Evolutionary conservation across 2,113 vertebrate genomes (phyloP).

Genomic region (Bucco capensis): DNA sequence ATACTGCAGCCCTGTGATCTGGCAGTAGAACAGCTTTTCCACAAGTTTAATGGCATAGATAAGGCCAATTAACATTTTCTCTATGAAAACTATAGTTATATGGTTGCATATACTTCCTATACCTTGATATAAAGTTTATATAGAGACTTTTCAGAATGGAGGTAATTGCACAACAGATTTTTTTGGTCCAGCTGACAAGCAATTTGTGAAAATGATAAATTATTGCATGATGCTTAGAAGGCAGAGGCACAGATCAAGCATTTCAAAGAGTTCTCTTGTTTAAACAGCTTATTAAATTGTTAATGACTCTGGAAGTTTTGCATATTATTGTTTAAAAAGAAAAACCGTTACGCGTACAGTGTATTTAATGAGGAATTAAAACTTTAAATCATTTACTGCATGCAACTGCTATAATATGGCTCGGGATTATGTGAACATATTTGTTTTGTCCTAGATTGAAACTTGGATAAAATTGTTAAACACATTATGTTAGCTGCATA

Average conservation of each 20-base stretch:
- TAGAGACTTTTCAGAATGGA: neutral
- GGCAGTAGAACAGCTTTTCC: neutral
- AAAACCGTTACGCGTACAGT: conserved; percentile 59
- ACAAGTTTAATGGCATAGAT: neutral
- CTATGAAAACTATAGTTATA: neutral
- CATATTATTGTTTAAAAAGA: conserved; percentile 68
- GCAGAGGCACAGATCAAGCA: conserved; percentile 40
- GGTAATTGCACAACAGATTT: neutral
- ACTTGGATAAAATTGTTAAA: conserved; percentile 61
- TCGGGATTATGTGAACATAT: conserved; percentile 66
- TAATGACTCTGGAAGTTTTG: conserved; percentile 66
- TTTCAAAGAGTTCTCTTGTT: conserved; percentile 60
- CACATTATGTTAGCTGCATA: conserved; percentile 38
- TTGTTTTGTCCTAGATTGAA: conserved; percentile 72
- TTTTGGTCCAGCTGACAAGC: conserved; percentile 1
- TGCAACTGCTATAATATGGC: conserved; percentile 44
- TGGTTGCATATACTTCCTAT: neutral
- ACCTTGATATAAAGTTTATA: neutral
- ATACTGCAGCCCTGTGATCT: neutral
- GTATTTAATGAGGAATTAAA: conserved; percentile 72
- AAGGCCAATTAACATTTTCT: neutral
- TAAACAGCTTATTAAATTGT: conserved; percentile 65
- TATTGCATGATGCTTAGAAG: neutral
- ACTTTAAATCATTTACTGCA: conserved; percentile 57
- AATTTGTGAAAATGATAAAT: neutral